phyloP scores from a whole-genome alignment of 2,888 invertebrate genomes.

The Protodeltote pygarga region DNA sequence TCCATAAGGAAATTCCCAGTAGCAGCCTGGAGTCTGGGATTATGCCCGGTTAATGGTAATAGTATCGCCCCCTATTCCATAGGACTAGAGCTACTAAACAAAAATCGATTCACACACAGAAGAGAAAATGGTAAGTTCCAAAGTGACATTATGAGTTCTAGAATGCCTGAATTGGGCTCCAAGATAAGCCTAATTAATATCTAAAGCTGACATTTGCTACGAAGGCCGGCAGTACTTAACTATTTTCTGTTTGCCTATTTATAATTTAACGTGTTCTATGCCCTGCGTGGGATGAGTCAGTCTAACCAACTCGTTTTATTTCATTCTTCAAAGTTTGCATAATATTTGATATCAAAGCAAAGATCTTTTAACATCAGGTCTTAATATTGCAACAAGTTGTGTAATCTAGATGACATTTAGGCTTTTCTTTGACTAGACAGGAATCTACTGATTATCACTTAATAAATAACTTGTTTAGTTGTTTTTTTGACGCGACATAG shows the following conservation, averaged over 20 bases:
- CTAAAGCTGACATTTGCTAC: conserved; percentile 99
- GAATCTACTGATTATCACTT: conserved; percentile 28
- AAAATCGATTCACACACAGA: no score
- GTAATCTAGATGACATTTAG: conserved; percentile 34
- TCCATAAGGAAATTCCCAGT: conserved; percentile 23
- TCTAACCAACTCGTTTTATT: conserved; percentile 14
- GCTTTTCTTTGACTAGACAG: conserved; percentile 9
- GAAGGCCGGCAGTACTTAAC: conserved; percentile 99
- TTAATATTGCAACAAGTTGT: conserved; percentile 19
- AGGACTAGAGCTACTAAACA: no score
- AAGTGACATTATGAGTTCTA: conserved; percentile 90
- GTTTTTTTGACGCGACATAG: conserved; percentile 32
- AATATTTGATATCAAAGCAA: conserved; percentile 1
- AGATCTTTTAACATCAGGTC: conserved; percentile 17
- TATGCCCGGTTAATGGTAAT: conserved; percentile 25
- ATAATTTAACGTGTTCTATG: no score
- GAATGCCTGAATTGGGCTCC: conserved; percentile 99
- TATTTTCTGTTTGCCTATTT: no score
- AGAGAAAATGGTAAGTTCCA: no score
- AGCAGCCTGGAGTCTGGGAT: conserved; percentile 21
- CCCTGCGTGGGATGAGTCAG: no score
- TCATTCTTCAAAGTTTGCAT: conserved; percentile 8
- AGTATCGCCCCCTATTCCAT: conserved; percentile 24
- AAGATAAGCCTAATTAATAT: conserved; percentile 99
- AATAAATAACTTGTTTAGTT: conserved; percentile 25